These are phyloP conservation scores for Oreonectes daqikongensis DNA, from an alignment of 2,797 vertebrate genomes.

Conservation along the genomic window DNA sequence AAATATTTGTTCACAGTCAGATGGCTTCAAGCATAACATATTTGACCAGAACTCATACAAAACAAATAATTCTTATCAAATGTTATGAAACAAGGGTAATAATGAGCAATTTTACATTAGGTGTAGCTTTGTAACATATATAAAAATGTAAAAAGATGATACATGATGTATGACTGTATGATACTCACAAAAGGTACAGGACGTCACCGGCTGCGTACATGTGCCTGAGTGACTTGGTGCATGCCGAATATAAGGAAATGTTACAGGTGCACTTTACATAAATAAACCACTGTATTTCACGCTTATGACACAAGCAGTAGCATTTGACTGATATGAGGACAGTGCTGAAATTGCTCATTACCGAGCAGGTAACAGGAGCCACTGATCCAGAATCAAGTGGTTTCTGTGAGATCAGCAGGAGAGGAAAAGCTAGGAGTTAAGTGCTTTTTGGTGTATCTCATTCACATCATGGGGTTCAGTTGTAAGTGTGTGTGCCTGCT, in stretches of 20 bases:
- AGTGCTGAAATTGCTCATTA: conserved; percentile 7
- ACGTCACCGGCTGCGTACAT: not conserved
- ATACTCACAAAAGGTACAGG: not conserved
- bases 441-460: conserved; percentile 36
- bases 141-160: not conserved
- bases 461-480: not conserved
- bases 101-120: not conserved
- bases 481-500: conserved; percentile 15
- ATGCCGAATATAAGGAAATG: conserved; percentile 30
- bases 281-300: not conserved
- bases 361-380: not conserved
- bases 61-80: not conserved
- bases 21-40: conserved; percentile 8
- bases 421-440: conserved; percentile 10
- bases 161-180: not conserved
- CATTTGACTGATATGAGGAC: not conserved
- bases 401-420: not conserved
- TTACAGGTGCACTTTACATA: conserved; percentile 26
- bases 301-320: not conserved
- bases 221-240: not conserved
- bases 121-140: not conserved
- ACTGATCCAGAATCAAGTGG: not conserved
- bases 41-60: conserved; percentile 17
- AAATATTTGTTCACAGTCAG: not conserved
- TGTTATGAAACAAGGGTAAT: not conserved